Evolutionary conservation across 2,888 invertebrate genomes (phyloP).

Genomic region (Oxystoma pomonae): DNA sequence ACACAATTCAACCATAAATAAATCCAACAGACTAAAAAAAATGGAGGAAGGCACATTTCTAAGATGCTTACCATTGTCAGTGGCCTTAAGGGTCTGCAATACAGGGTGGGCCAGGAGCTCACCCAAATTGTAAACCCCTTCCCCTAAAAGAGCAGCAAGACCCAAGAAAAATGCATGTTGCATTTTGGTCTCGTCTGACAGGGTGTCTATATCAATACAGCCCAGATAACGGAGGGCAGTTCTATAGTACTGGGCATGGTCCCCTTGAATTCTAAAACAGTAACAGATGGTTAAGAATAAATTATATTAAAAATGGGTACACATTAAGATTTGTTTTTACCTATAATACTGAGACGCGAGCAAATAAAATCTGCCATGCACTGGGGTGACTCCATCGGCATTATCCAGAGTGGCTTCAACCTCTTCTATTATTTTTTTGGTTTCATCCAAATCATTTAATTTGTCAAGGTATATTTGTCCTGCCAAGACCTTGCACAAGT

Average conservation of each 20-base stretch:
- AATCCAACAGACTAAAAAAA: too few relatives aligned
- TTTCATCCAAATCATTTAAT: constrained; percentile 70
- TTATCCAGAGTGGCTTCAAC: constrained; percentile 81
- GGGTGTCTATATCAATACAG: constrained; percentile 61
- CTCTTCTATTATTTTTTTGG: constrained; percentile 84
- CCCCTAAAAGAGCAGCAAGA: constrained; percentile 89
- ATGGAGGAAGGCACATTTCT: too few relatives aligned
- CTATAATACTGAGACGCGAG: constrained; percentile 89
- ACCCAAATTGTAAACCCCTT: constrained; percentile 95
- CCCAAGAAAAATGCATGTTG: constrained; percentile 88
- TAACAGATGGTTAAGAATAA: background rate
- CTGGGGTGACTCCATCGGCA: constrained; percentile 87
- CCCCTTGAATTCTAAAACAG: constrained; percentile 62
- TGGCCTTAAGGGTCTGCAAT: constrained; percentile 75
- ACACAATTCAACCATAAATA: too few relatives aligned
- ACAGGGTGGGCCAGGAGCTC: constrained; percentile 95
- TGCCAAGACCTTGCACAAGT: constrained; percentile 81
- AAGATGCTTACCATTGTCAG: constrained; percentile 65
- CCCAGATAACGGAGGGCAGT: constrained; percentile 81
- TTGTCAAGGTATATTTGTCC: constrained; percentile 78
- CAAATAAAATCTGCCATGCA: constrained; percentile 92
- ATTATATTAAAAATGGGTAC: too few relatives aligned
- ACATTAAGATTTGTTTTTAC: too few relatives aligned
- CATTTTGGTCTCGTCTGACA: constrained; percentile 62
- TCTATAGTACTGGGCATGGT: constrained; percentile 93